Conservation (phyloP, 30 jellyfish, hydroid and myxozoan genomes). For the Turritopsis rubra region DNA sequence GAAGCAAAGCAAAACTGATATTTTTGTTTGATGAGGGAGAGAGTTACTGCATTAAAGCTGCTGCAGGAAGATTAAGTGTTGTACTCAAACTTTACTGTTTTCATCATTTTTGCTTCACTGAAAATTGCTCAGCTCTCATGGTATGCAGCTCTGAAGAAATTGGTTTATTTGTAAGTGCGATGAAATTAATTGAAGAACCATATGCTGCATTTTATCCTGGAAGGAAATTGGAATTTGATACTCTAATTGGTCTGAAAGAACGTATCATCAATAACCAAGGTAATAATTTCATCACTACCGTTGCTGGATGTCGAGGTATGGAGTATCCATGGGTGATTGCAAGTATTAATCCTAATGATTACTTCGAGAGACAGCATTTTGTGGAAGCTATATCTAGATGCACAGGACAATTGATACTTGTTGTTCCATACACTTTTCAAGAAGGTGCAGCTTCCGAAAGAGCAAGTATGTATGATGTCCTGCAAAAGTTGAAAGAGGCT, state of each 20-base stretch:
- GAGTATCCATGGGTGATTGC: neutral
- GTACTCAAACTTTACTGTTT: neutral
- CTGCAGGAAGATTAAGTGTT: neutral
- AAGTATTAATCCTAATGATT: neutral
- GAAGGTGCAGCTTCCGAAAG: neutral
- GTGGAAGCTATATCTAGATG: neutral
- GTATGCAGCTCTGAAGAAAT: too few species aligned
- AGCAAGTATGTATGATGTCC: neutral
- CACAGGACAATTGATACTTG: neutral
- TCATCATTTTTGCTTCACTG: neutral
- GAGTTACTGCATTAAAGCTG: neutral
- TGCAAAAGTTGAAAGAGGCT: neutral
- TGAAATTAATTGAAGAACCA: neutral
- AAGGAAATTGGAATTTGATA: neutral
- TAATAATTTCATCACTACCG: neutral
- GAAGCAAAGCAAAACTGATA: neutral
- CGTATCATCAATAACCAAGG: neutral
- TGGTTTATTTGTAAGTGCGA: neutral
- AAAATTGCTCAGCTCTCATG: neutral
- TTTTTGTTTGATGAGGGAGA: neutral
- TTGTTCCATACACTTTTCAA: neutral
- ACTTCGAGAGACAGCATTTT: neutral
- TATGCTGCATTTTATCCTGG: neutral
- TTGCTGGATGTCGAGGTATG: neutral
- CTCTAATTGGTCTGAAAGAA: neutral